Evolutionary conservation across 2,113 vertebrate species (phyloP), one percentile per base, ranked within the genome.

Genomic region (Burhinus oedicnemus): DNA sequence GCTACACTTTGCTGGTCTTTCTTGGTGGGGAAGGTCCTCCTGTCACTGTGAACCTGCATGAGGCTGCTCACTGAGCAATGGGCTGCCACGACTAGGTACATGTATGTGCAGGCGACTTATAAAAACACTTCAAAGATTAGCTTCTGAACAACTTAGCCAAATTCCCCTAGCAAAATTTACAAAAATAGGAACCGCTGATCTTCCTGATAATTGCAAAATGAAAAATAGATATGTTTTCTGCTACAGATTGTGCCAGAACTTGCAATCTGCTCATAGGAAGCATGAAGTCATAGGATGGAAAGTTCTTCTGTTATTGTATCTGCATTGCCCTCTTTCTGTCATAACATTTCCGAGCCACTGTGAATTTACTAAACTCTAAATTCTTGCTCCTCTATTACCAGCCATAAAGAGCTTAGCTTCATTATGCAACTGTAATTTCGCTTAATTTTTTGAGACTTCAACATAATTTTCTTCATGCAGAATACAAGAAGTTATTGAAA

Each of bases 251-350:
- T 76, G 93, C 78, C 89, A 95, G 84, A 90, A 64, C 68, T 83
- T 70, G 68, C 87, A 97, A 87, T 93, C 87, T 95, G 94, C 87
- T 94, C 75, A 9, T 9, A 77, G 86, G 71, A 90, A 90, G 66
- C 45, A 87, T 76, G 51, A 88, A 95, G 91, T 81, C 78, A 86
- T 20, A 77, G 87, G 70, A 95, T 83, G 72, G 81, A 80, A 91
- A 80, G 71, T 90, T 95, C 77, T 90, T 95, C 77, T 80, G 69
- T 93, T 95, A 92, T 71, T 94, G 83, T 95, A 85, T 93, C 91
- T 92, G 87, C 83, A 89, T 94, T 97, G 96, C 78, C 95, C 91
- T 96, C 95, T 95, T 96, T 95, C 95, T 95, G 95, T 96, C 95
- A 91, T 34, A 96, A 95, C 89, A 93, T 88, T 94, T 95, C 74